Evolutionary conservation across 2,888 invertebrate genomes (phyloP).

Genomic region (Parnassius orleans): DNA sequence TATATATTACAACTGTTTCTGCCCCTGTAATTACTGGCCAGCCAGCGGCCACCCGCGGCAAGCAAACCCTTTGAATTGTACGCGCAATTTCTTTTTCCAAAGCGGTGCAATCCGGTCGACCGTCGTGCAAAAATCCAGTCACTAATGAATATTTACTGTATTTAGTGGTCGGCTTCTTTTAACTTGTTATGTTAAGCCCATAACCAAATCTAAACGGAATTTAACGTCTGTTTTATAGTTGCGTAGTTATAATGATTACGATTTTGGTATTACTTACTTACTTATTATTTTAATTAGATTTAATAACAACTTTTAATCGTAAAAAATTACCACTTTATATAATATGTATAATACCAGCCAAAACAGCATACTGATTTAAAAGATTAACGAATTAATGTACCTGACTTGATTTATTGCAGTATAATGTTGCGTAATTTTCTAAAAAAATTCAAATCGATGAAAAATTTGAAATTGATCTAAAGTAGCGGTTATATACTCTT

Average conservation of each 20-base stretch:
- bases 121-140: constrained; percentile 40
- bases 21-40: constrained; percentile 14
- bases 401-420: no score
- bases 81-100: constrained; percentile 38
- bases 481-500: no score
- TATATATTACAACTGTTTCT: constrained; percentile 14
- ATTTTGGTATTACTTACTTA: no score
- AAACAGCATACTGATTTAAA: no score
- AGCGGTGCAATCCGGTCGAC: constrained; percentile 43
- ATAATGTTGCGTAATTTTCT: no score
- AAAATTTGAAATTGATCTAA: no score
- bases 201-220: constrained; percentile 18
- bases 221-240: constrained; percentile 2
- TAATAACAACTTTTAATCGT: no score
- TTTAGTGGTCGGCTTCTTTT: constrained; percentile 44
- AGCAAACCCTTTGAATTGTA: constrained; percentile 34
- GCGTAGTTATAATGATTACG: neutral
- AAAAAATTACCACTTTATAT: no score
- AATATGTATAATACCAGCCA: no score
- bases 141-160: constrained; percentile 59
- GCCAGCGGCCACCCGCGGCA: constrained; percentile 5
- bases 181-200: constrained; percentile 36
- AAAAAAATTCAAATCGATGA: no score
- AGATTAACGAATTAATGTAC: no score
- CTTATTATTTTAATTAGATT: no score